Base-by-base conservation (phyloP, 2,888 invertebrate species). In the Apotomis betuletana region DNA sequence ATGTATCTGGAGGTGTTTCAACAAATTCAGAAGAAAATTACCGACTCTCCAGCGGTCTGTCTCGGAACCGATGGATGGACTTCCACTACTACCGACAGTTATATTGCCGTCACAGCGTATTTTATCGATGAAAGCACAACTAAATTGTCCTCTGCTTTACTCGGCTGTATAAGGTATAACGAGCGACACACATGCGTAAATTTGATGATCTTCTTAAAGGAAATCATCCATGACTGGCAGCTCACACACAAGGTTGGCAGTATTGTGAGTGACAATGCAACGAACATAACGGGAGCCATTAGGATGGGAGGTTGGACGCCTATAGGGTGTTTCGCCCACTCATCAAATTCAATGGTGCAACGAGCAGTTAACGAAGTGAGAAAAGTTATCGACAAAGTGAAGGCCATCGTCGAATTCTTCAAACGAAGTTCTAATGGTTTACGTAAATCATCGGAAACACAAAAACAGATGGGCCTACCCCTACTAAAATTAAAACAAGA, bases 11-110 rank as follows among this genome's bases (percentile, higher is more conserved):
- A 64, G n/a, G 63, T 64, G 8, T 64, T 64, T 54, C 12, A 12
- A 13, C n/a, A 52, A n/a, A 63, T 63, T 2, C 62, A 62, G 13
- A 52, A 52, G 12, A 63, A 63, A 63, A 64, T 54, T 10, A 9
- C 8, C 5, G 52, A 44, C 4, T 4, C 62, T 3, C 15, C 38
- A 3, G 8, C 54, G 4, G 54, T 54, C 4, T 64, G 54, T 41
- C 54, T 54, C 3, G 54, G 63, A 9, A 64, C 54, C 0, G 63
- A 64, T 15, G 63, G 54, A 1, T 64, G 63, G 63, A 64, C 63
- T 5, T 64, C 54, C 0, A 41, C 54, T 5, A 64, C 52, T 4
- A 64, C 52, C 41, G 54, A 64, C 10, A 15, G 54, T 10, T 64
- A 38, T 52, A 63, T 63, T 10, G 62, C 52, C 5, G 52, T 63